Conservation (phyloP, 2,888 invertebrate genomes). For the Hypena proboscidalis region DNA sequence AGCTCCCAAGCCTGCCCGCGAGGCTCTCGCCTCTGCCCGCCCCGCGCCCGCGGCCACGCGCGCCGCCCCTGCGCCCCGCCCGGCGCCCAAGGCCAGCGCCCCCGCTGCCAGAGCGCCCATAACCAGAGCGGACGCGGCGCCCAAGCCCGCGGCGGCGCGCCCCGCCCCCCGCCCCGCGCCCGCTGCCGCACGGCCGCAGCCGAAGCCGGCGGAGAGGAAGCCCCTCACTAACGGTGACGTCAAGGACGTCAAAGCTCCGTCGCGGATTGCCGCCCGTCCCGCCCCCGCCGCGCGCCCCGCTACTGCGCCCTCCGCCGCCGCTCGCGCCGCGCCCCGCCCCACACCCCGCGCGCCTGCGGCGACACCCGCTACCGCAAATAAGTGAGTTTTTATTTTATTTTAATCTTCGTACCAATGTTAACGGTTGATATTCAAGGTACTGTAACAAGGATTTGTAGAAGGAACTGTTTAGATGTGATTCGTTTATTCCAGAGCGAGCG, state of each 20-base stretch:
- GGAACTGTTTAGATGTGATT: not conserved
- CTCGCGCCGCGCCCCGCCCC: constrained; percentile 44
- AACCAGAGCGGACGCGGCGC: constrained; percentile 18
- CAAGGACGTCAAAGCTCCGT: constrained; percentile 59
- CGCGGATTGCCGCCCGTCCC: constrained; percentile 46
- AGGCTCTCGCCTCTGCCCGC: constrained; percentile 31
- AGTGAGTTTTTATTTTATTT: constrained; percentile 43
- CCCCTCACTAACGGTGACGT: constrained; percentile 84
- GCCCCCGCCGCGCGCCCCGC: constrained; percentile 43
- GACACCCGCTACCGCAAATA: constrained; percentile 38
- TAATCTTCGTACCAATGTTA: no score
- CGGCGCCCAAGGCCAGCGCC: constrained; percentile 9
- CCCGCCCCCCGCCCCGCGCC: constrained; percentile 48
- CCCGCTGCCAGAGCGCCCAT: constrained; percentile 21
- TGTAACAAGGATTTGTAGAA: no score
- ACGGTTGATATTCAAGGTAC: no score
- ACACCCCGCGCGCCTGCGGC: constrained; percentile 47
- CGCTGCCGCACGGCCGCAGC: constrained; percentile 44
- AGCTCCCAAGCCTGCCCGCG: constrained; percentile 25
- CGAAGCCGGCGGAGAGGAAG: constrained; percentile 74
- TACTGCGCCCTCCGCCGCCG: constrained; percentile 48
- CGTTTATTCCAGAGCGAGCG: constrained; percentile 50
- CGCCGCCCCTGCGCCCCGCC: constrained; percentile 16
- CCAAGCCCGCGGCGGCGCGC: constrained; percentile 31
- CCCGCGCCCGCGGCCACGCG: constrained; percentile 22